Evolutionary conservation across 2,888 invertebrate genomes (phyloP).

Genomic region (Cephus runcator): DNA sequence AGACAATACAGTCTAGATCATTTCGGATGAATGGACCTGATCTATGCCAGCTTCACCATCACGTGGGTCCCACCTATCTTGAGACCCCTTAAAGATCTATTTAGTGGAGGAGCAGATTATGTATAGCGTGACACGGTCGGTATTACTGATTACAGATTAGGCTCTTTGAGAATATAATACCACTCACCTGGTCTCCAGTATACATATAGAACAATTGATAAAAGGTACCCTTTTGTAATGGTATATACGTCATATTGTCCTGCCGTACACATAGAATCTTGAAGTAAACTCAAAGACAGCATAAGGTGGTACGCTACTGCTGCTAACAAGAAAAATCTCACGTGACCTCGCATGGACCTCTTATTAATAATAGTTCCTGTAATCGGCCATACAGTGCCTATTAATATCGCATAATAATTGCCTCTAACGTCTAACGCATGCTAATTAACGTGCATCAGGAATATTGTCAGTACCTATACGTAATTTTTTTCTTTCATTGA

Average conservation of each 20-base stretch:
- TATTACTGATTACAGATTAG: slow-evolving; percentile 50
- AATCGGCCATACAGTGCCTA: not conserved
- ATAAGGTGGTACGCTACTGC: not conserved
- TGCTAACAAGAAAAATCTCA: not conserved
- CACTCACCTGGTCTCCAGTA: slow-evolving; percentile 39
- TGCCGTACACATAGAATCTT: not conserved
- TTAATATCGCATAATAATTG: not conserved
- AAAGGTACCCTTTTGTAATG: slow-evolving; percentile 18
- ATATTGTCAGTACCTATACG: not conserved
- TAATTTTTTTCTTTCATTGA: not conserved
- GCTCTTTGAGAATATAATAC: slow-evolving; percentile 41
- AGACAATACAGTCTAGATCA: not conserved
- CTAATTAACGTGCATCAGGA: not conserved
- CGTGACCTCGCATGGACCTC: not conserved
- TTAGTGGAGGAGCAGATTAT: slow-evolving; percentile 28
- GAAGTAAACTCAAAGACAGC: not conserved
- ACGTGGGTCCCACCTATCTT: not conserved
- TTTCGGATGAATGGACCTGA: not conserved
- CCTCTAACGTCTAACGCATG: not conserved
- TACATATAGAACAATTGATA: slow-evolving; percentile 32
- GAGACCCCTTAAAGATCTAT: not conserved
- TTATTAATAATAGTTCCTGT: not conserved
- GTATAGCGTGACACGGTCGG: slow-evolving; percentile 44
- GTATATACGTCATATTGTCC: not conserved
- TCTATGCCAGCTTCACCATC: not conserved